Evolutionary conservation across 1,140 invertebrate genomes (phyloP), one percentile per base, ranked within the genome.

Genomic region (Drosophila ficusphila): DNA sequence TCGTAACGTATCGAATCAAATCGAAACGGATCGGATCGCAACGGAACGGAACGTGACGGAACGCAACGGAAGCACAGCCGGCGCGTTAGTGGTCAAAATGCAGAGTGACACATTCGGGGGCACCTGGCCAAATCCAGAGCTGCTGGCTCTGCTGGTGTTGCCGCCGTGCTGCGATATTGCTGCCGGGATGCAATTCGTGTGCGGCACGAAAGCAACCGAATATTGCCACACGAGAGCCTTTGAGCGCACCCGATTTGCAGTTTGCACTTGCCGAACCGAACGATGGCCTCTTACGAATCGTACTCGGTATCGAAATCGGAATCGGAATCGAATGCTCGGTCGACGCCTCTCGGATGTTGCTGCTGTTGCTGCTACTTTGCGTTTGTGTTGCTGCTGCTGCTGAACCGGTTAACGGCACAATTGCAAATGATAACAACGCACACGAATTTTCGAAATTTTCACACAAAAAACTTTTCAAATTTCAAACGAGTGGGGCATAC

Each of bases 81-180:
- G 81, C 89, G 77, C 89, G 89, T 90, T 83, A 83, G 89, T 90
- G 89, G 89, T 90, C 89, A 90, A 67, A 90, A 90, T 90, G 85
- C 85, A 89, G 71, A 90, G 85, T 89, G 85, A 90, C 89, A 90
- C 85, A 89, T 89, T 71, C 64, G 69, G 54, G 39, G 79, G 61
- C 76, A 75, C 73, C 68, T 71, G 68, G 34, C 54, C 53, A 79
- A 48, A 52, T 64, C 48, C 58, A 73, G 49, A 56, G 60, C 31
- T 25, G 47, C 38, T 51, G 49, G 48, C 23, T 31, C 46, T 12
- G 64, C 14, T 38, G 51, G 34, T 39, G 61, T 19, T 58, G 72
- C 67, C 47, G 51, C 18, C 42, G 47, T 21, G 31, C 49, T 23
- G 52, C 16, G 36, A 42, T 58, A 34, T 25, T 49, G 36, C 25